Evolutionary conservation across 2,113 vertebrate species (phyloP).

Genomic region (Gallinago media): DNA sequence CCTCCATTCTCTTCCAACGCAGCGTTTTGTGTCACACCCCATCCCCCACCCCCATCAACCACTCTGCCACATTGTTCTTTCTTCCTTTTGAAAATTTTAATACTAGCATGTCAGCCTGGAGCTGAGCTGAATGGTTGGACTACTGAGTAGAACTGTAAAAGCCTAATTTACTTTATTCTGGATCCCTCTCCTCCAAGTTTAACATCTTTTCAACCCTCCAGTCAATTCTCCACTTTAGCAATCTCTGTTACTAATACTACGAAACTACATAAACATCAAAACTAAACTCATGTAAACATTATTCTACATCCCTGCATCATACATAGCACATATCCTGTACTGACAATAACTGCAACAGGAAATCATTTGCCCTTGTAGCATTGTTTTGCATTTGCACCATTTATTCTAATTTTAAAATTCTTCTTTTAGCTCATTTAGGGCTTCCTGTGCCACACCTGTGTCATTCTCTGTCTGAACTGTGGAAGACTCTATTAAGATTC

Average conservation of each 20-base stretch:
- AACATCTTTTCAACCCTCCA: background rate
- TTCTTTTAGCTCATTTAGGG: conserved; percentile 27
- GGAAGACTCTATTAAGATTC: background rate
- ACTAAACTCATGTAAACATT: background rate
- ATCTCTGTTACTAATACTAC: background rate
- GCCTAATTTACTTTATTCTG: background rate
- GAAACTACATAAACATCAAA: background rate
- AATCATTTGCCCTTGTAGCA: conserved; percentile 12
- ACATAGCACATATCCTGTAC: background rate
- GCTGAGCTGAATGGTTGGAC: background rate
- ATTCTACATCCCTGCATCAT: background rate
- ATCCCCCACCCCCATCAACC: accelerated
- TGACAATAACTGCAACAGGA: conserved; percentile 10
- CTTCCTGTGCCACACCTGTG: conserved; percentile 51
- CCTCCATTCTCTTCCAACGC: background rate
- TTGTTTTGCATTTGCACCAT: background rate
- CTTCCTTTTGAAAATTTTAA: background rate
- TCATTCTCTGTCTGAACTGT: background rate
- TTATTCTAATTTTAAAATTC: conserved; percentile 61
- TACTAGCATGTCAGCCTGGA: background rate
- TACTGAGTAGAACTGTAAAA: background rate
- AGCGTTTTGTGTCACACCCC: background rate
- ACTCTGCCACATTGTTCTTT: background rate
- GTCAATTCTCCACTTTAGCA: background rate
- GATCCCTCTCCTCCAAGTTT: background rate